Evolutionary conservation across 2,113 vertebrate species (phyloP).

Genomic region (Taurulus bubalis): DNA sequence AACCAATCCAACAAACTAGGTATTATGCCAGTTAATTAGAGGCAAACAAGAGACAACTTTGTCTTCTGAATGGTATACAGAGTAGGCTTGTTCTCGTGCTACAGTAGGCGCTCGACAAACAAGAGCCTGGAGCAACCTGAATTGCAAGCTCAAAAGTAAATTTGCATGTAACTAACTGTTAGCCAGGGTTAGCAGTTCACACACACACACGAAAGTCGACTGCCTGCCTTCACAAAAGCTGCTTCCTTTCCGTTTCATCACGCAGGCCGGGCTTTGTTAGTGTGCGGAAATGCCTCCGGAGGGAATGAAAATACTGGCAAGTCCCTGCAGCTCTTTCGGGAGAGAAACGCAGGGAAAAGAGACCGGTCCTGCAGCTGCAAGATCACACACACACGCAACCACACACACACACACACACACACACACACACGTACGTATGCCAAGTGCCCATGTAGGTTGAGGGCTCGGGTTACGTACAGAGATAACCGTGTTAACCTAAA

Average conservation of each 20-base stretch:
- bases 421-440: constrained; percentile 42
- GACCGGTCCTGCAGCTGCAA: constrained; percentile 76
- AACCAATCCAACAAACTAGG: constrained; percentile 61
- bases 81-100: constrained; percentile 65
- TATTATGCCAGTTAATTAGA: constrained; percentile 75
- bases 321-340: constrained; percentile 82
- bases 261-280: constrained; percentile 82
- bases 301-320: constrained; percentile 87
- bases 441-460: constrained; percentile 71
- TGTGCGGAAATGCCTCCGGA: constrained; percentile 86
- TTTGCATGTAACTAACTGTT: constrained; percentile 78
- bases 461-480: constrained; percentile 72
- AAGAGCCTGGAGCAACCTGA: constrained; percentile 73
- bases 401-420: constrained; percentile 43
- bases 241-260: constrained; percentile 84
- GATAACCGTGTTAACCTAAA: constrained; percentile 82
- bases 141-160: constrained; percentile 75
- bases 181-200: constrained; percentile 66
- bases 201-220: constrained; percentile 47
- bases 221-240: constrained; percentile 79
- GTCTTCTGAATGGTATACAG: constrained; percentile 61
- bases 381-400: constrained; percentile 41
- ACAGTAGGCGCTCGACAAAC: constrained; percentile 68
- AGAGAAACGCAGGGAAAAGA: constrained; percentile 42
- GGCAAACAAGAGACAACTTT: constrained; percentile 65